These are phyloP conservation scores for Anomalospiza imberbis DNA, from an alignment of 2,797 vertebrate genomes.

Conservation along the genomic window DNA sequence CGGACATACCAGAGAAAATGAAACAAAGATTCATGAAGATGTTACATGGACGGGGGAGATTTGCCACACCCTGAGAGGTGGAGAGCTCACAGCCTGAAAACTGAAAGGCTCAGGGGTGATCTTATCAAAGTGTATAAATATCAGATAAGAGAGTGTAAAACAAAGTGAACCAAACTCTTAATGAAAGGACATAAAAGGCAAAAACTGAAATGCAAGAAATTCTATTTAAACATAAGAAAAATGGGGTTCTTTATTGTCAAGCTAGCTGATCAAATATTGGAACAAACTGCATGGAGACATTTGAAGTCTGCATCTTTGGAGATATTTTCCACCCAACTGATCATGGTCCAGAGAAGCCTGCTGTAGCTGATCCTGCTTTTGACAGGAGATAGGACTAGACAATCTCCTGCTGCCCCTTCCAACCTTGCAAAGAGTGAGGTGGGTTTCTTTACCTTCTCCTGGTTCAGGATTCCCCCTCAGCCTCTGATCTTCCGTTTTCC, in stretches of 20 bases:
- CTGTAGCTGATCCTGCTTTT: neutral
- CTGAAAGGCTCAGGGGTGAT: neutral
- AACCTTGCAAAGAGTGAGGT: neutral
- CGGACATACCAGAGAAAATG: neutral
- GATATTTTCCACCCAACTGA: neutral
- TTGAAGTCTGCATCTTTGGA: neutral
- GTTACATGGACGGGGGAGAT: neutral
- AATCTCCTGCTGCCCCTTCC: neutral
- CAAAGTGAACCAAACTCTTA: neutral
- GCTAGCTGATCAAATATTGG: neutral
- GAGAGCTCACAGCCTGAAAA: neutral
- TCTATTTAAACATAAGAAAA: neutral
- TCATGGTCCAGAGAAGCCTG: neutral
- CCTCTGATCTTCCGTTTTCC: neutral
- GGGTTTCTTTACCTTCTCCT: neutral
- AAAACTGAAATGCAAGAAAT: neutral
- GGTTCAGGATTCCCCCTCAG: neutral
- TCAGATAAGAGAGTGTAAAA: neutral
- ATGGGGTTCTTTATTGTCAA: neutral
- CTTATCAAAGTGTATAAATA: neutral
- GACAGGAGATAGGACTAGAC: neutral
- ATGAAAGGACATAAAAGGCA: neutral
- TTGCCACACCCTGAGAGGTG: fast-evolving
- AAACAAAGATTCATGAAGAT: neutral
- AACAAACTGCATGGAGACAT: neutral